Percentiles rank a stretch among this genome's conserved stretches.
These are phyloP conservation scores for Hydropsyche tenuis DNA, from an alignment of 1,140 invertebrate species.

Conservation along the genomic window DNA sequence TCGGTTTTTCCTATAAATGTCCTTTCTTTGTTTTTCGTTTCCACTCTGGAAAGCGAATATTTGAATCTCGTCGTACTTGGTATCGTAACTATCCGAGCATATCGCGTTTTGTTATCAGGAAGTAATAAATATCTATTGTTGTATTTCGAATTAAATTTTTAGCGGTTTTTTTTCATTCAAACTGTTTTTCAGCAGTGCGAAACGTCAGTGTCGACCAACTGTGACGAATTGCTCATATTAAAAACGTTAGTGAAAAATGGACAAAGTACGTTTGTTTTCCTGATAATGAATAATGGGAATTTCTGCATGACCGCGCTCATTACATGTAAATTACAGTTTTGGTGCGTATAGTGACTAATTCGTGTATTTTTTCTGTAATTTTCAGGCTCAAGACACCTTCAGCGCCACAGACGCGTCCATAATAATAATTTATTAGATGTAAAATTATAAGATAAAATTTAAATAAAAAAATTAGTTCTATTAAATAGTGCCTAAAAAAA, in stretches of 20 bases:
- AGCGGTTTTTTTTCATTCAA: too few relatives aligned
- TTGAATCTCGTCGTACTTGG: too few relatives aligned
- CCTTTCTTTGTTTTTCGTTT: too few relatives aligned
- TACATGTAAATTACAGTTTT: background rate
- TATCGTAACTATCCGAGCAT: too few relatives aligned
- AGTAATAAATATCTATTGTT: too few relatives aligned
- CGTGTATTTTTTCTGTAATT: slow-evolving; percentile 5
- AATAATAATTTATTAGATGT: background rate
- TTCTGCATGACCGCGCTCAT: background rate
- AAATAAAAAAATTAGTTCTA: slow-evolving; percentile 21
- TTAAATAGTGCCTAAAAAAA: slow-evolving; percentile 36
- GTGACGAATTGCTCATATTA: slow-evolving; percentile 21
- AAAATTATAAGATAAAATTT: background rate
- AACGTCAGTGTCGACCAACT: background rate
- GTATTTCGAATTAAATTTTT: too few relatives aligned
- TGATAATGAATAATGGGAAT: slow-evolving; percentile 16
- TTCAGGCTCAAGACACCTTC: slow-evolving; percentile 13
- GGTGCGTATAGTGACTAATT: too few relatives aligned
- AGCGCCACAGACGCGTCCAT: slow-evolving; percentile 20
- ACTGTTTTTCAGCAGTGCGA: too few relatives aligned
- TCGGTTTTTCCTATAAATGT: too few relatives aligned
- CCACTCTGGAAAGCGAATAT: too few relatives aligned
- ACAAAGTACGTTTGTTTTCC: background rate
- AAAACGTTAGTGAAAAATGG: background rate
- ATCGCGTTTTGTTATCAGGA: too few relatives aligned